Percentiles rank a stretch among this genome's conserved stretches.
phyloP scores from a whole-genome alignment of 2,113 vertebrate genomes.

The Vulpes lagopus region DNA sequence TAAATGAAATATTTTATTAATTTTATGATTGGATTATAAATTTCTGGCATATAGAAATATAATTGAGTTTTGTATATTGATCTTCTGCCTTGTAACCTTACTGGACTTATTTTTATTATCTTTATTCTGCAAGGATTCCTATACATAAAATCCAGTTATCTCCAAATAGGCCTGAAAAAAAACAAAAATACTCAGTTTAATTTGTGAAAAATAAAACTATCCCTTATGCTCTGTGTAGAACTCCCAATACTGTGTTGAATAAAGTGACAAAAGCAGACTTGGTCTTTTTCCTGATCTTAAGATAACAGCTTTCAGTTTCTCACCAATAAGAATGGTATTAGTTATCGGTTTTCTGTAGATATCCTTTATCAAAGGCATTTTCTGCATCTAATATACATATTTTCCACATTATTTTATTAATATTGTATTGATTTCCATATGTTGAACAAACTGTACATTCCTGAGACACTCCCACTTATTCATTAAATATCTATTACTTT shows the following conservation, averaged over 20 bases:
- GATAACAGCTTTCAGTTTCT: background rate
- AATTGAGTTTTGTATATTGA: background rate
- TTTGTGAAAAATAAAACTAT: background rate
- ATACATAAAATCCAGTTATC: background rate
- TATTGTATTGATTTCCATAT: background rate
- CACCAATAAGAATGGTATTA: background rate
- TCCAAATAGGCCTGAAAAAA: background rate
- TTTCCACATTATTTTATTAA: background rate
- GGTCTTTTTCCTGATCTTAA: background rate
- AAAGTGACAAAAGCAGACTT: background rate
- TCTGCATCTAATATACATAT: background rate
- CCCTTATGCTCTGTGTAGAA: background rate
- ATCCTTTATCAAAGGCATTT: background rate
- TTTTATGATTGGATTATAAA: background rate
- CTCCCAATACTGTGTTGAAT: background rate
- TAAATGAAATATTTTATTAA: background rate
- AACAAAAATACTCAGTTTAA: background rate
- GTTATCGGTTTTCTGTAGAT: background rate
- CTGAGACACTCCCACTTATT: background rate
- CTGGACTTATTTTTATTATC: background rate
- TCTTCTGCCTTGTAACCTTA: background rate
- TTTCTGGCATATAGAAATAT: background rate
- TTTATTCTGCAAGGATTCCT: background rate
- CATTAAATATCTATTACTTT: too few relatives aligned
- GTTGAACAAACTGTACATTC: background rate